A percentile compares a stretch with the other conserved stretches of the same genome.
phyloP scores from a whole-genome alignment of 2,113 vertebrate species.

The Halcyon malimbica region DNA sequence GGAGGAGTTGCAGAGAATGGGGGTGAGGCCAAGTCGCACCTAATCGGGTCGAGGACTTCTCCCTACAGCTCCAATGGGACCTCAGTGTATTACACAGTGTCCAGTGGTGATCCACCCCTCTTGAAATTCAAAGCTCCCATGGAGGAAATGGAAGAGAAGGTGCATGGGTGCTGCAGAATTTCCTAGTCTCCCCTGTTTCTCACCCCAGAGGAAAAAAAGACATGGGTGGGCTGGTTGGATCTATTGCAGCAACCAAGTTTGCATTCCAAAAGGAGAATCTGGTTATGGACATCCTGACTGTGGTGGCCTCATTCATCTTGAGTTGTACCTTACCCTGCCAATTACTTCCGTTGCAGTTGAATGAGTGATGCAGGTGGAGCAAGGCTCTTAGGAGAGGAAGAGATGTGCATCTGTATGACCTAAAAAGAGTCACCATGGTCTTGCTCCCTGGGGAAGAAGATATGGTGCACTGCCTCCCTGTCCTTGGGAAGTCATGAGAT shows the following conservation, averaged over 20 bases:
- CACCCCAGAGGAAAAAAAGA: background rate
- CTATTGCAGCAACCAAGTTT: background rate
- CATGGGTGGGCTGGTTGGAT: slow-evolving; percentile 6
- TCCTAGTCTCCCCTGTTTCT: slow-evolving; percentile 76
- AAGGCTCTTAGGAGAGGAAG: background rate
- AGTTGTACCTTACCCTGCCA: slow-evolving; percentile 31
- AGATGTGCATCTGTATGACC: background rate
- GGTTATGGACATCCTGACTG: slow-evolving; percentile 14
- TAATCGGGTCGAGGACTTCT: slow-evolving; percentile 82
- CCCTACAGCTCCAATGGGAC: slow-evolving; percentile 91
- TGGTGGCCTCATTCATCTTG: background rate
- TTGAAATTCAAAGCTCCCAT: slow-evolving; percentile 92
- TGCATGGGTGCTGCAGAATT: slow-evolving; percentile 90
- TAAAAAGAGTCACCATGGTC: background rate
- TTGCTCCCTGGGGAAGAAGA: background rate
- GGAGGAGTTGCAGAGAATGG: slow-evolving; percentile 71
- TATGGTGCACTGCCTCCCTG: background rate
- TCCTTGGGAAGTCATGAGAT: background rate
- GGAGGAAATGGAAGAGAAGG: slow-evolving; percentile 89
- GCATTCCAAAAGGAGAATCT: slow-evolving; percentile 28
- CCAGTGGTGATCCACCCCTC: slow-evolving; percentile 93
- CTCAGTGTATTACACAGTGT: slow-evolving; percentile 90
- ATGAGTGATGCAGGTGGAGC: slow-evolving; percentile 7
- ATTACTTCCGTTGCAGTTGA: slow-evolving; percentile 7
- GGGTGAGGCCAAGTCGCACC: slow-evolving; percentile 83